These are phyloP conservation scores for Conomelus anceps DNA, from an alignment of 2,888 invertebrate genomes.

Conservation along the genomic window DNA sequence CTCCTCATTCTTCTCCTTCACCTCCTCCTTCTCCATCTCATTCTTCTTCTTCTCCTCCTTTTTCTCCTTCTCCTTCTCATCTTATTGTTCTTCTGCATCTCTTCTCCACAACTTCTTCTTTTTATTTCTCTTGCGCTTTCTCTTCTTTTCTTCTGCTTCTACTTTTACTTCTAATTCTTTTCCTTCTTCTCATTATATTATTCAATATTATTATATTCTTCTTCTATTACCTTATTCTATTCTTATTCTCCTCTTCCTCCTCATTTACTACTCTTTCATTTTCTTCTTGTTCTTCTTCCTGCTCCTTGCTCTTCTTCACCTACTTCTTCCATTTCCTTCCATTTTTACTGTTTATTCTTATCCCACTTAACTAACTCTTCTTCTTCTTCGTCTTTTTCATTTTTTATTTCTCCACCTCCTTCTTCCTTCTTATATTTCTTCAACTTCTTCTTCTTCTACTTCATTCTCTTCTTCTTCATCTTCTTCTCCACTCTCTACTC, in stretches of 20 bases:
- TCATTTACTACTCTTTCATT: not conserved
- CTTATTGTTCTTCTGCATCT: too few relatives aligned
- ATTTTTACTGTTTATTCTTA: too few relatives aligned
- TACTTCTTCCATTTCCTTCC: too few relatives aligned
- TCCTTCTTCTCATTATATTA: not conserved
- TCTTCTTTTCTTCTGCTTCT: not conserved
- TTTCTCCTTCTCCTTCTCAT: not conserved
- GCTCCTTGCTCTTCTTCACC: too few relatives aligned
- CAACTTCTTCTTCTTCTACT: not conserved
- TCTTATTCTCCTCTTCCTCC: not conserved
- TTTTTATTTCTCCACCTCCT: too few relatives aligned
- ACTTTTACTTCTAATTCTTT: not conserved
- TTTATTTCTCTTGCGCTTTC: not conserved
- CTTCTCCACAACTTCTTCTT: not conserved
- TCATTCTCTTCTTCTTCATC: not conserved
- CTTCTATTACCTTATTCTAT: not conserved
- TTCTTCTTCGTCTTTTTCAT: too few relatives aligned
- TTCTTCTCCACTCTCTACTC: not conserved
- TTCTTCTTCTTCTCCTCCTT: not conserved
- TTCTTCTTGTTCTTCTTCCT: not conserved
- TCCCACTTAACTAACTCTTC: too few relatives aligned
- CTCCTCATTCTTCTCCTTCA: not conserved
- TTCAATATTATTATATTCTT: too few relatives aligned
- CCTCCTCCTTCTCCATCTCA: not conserved
- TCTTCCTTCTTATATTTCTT: too few relatives aligned